phyloP scores from a whole-genome alignment of 2,797 vertebrate species.

The Gymnocypris eckloni region DNA sequence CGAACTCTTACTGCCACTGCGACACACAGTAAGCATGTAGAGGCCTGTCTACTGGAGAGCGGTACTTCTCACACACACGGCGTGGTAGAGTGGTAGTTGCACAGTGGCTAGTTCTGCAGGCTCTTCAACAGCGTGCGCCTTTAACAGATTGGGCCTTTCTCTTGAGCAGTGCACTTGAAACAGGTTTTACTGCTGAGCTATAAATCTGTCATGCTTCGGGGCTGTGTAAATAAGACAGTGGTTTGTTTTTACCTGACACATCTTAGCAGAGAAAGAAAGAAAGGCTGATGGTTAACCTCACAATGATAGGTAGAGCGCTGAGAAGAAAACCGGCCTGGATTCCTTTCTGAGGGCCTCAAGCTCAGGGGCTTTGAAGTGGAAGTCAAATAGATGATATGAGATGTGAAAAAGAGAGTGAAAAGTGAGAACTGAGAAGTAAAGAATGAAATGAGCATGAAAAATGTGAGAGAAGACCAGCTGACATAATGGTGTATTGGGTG shows the following conservation, averaged over 20 bases:
- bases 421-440: conserved; percentile 33
- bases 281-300: conserved; percentile 45
- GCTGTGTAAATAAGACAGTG: conserved; percentile 57
- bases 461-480: conserved; percentile 33
- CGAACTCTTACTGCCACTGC: conserved; percentile 12
- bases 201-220: conserved; percentile 61
- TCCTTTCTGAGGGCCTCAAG: conserved; percentile 43
- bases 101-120: conserved; percentile 42
- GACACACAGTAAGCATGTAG: neutral
- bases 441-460: conserved; percentile 7
- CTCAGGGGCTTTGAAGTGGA: conserved; percentile 52
- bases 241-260: conserved; percentile 58
- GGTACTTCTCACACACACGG: conserved; percentile 14
- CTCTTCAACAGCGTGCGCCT: conserved; percentile 56
- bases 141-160: conserved; percentile 64
- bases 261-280: conserved; percentile 50
- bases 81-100: conserved; percentile 5
- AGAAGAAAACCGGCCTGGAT: conserved; percentile 38
- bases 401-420: conserved; percentile 51
- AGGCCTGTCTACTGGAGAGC: neutral
- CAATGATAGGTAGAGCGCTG: conserved; percentile 42
- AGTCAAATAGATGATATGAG: conserved; percentile 47
- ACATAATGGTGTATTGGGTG: conserved; percentile 19
- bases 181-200: conserved; percentile 59
- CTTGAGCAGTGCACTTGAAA: conserved; percentile 64